Evolutionary conservation across 1,140 invertebrate genomes (phyloP), one percentile per base, ranked within the genome.

Genomic region (Caenorhabditis tropicalis): DNA sequence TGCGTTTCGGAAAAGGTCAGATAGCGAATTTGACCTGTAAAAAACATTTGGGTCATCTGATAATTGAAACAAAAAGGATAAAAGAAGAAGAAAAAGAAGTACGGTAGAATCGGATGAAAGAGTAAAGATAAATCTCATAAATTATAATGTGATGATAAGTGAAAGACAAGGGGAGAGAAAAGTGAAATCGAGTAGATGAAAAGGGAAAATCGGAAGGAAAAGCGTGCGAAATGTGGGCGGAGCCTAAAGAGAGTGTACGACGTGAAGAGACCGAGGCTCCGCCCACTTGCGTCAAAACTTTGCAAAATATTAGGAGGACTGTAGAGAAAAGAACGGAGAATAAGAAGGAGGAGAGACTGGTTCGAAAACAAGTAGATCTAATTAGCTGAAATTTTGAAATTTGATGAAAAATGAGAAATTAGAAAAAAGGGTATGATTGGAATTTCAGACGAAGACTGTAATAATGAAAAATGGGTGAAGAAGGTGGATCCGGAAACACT

Each of bases 171-270:
- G 58, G 21, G 31, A n/a, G 31, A n/a, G 31, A 36, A 51, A 51
- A 51, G 49, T 51, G 49, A 51, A 51, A 51, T 21, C 49, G 27
- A 29, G 56, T 60, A 31, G 24, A 70, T 29, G 19, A 33, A 70
- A 70, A 70, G 60, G 49, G 21, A 51, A 51, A 51, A n/a, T n/a
- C n/a, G 39, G 39, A 12, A 24, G 65, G 65, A 43, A 74, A 74
- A 74, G 65, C 65, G 65, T 74, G 65, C 65, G 65, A 74, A 74
- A 74, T 74, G 65, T 74, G 65, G 65, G 65, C 33, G 65, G 65
- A 74, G 65, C 16, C 36, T 51, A 51, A 51, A 74, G 58, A 74
- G 65, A 74, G 36, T 24, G 65, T 12, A 43, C 36, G 4, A 74
- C 65, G 65, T 74, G 65, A 74, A 21, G 65, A 74, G 65, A 15